A percentile compares a stretch with the other conserved stretches of the same genome.
Evolutionary conservation across 2,113 vertebrate species (phyloP).

Genomic region (Eulacestoma nigropectus): DNA sequence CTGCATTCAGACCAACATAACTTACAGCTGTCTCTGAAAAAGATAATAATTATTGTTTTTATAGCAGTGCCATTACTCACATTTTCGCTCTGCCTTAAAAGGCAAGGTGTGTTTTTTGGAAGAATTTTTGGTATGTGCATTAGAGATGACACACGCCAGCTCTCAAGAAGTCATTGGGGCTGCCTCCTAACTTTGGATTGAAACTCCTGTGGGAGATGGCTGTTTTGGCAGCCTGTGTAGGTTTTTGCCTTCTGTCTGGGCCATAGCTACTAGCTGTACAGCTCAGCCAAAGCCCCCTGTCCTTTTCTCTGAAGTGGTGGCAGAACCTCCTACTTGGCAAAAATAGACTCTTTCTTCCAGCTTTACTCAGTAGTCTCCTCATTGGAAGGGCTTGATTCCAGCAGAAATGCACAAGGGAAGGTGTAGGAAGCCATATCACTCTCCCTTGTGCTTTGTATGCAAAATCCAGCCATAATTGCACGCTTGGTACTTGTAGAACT

Average conservation of each 20-base stretch:
- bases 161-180: rapidly evolving
- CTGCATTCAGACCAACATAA: background rate
- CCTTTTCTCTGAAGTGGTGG: background rate
- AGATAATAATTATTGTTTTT: background rate
- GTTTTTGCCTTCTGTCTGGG: background rate
- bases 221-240: background rate
- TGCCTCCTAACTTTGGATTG: background rate
- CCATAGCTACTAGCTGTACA: background rate
- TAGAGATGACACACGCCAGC: background rate
- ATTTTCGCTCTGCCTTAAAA: background rate
- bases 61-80: background rate
- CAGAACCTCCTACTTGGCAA: background rate
- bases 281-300: background rate
- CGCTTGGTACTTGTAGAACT: background rate
- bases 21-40: background rate
- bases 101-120: background rate
- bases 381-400: background rate
- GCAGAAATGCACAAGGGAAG: background rate
- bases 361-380: background rate
- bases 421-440: background rate
- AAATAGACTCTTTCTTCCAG: background rate
- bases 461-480: background rate
- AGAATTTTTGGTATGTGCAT: background rate
- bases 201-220: background rate
- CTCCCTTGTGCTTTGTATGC: background rate